These are phyloP conservation scores for Bettongia penicillata DNA, from an alignment of 2,113 vertebrate species.

Conservation along the genomic window DNA sequence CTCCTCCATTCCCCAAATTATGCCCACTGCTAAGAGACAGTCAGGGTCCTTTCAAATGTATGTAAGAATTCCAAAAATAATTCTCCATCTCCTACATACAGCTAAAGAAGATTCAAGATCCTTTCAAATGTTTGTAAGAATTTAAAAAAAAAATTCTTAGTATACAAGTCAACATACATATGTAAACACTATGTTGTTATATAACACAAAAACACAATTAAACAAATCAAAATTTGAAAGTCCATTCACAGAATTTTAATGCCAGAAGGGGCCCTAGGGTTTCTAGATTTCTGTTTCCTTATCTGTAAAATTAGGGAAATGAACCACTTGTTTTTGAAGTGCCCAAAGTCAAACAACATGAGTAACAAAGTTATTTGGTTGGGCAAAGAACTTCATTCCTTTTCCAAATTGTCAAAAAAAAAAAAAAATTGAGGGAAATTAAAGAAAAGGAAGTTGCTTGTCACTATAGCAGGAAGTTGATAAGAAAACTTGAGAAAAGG, in stretches of 20 bases:
- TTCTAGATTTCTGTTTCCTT: neutral
- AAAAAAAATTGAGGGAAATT: neutral
- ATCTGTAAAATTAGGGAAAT: neutral
- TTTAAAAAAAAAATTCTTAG: neutral
- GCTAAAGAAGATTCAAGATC: neutral
- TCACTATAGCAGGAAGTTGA: constrained; percentile 13
- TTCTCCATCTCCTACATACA: neutral
- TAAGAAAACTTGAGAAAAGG: constrained; percentile 4
- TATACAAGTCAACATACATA: neutral
- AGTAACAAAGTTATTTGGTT: neutral
- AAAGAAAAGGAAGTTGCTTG: constrained; percentile 11
- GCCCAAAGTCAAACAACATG: neutral
- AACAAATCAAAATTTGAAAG: neutral
- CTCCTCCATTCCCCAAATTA: neutral
- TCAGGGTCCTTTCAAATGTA: neutral
- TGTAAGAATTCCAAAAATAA: neutral
- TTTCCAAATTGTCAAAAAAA: constrained; percentile 17
- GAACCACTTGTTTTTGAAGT: neutral
- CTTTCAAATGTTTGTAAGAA: neutral
- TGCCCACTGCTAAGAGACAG: neutral
- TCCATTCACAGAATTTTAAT: neutral
- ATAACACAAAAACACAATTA: neutral
- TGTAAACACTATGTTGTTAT: neutral
- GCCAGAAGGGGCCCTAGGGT: neutral
- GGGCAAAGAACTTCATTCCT: constrained; percentile 19